These are phyloP conservation scores for Pelecanus crispus DNA, from an alignment of 2,113 vertebrate genomes.

Conservation along the genomic window DNA sequence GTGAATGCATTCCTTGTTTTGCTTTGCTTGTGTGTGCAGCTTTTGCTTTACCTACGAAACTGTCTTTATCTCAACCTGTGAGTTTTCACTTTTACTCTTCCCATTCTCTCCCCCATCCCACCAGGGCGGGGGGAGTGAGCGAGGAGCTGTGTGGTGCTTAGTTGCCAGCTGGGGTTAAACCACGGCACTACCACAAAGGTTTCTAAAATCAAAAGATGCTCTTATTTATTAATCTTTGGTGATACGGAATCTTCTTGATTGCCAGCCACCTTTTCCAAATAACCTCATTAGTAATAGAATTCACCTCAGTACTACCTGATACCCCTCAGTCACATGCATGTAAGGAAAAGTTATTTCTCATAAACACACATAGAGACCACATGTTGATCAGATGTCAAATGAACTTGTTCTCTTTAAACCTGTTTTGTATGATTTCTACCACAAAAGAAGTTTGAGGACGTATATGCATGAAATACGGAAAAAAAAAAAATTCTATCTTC, in stretches of 20 bases:
- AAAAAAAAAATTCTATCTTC: background rate
- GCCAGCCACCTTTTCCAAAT: background rate
- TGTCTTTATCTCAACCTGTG: background rate
- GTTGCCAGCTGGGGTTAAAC: background rate
- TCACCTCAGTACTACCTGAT: background rate
- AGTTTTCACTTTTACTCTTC: background rate
- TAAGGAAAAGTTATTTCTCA: background rate
- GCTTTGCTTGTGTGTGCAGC: too few relatives aligned
- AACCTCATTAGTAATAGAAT: background rate
- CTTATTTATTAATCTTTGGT: background rate
- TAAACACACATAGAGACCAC: background rate
- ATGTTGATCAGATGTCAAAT: background rate
- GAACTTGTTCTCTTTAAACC: background rate
- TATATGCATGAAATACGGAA: background rate
- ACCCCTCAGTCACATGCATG: accelerated
- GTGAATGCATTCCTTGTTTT: background rate
- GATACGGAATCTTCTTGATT: background rate
- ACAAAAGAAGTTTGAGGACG: background rate
- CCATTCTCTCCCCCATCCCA: background rate
- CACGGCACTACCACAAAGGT: background rate
- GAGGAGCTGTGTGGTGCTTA: background rate
- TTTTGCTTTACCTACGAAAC: background rate
- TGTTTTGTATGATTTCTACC: background rate
- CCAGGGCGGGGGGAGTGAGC: background rate
- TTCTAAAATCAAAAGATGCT: background rate